phyloP scores from a whole-genome alignment of 2,888 invertebrate genomes.

The Folsomia candida region DNA sequence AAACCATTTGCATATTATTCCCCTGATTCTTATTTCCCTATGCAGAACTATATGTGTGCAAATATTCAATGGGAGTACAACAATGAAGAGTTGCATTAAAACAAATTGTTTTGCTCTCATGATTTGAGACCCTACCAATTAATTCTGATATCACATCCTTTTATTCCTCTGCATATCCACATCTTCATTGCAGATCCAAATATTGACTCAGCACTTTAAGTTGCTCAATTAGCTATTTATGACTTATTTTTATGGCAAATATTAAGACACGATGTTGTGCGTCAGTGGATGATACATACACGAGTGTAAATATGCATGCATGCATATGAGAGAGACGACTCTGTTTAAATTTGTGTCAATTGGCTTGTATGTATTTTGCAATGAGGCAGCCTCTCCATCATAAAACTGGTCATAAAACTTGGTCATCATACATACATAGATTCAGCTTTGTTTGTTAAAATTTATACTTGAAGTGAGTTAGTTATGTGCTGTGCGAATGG shows the following conservation, averaged over 20 bases:
- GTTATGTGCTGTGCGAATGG: too few relatives aligned
- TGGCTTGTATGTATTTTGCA: background rate
- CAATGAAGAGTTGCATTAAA: too few relatives aligned
- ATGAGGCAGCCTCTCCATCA: background rate
- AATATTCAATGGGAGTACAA: too few relatives aligned
- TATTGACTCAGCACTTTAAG: slow-evolving; percentile 8
- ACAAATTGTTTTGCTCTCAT: background rate
- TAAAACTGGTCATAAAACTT: background rate
- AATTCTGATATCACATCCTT: background rate
- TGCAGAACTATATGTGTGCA: too few relatives aligned
- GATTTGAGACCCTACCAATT: slow-evolving; percentile 10
- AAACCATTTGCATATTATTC: too few relatives aligned
- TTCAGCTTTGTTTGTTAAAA: too few relatives aligned
- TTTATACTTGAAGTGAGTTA: too few relatives aligned
- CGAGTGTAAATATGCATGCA: too few relatives aligned
- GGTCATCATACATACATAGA: too few relatives aligned
- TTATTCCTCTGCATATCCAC: slow-evolving; percentile 8
- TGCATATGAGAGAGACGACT: too few relatives aligned
- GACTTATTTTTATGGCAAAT: slow-evolving; percentile 1
- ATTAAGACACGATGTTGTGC: background rate
- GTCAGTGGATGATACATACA: too few relatives aligned
- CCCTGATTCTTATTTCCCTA: too few relatives aligned
- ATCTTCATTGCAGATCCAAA: slow-evolving; percentile 13
- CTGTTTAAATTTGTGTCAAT: slow-evolving; percentile 14
- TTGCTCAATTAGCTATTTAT: slow-evolving; percentile 1